A percentile compares a stretch with the other conserved stretches of the same genome.
These are phyloP conservation scores for Oscheius sp. DNA, from an alignment of 2,888 invertebrate genomes.

Conservation along the genomic window DNA sequence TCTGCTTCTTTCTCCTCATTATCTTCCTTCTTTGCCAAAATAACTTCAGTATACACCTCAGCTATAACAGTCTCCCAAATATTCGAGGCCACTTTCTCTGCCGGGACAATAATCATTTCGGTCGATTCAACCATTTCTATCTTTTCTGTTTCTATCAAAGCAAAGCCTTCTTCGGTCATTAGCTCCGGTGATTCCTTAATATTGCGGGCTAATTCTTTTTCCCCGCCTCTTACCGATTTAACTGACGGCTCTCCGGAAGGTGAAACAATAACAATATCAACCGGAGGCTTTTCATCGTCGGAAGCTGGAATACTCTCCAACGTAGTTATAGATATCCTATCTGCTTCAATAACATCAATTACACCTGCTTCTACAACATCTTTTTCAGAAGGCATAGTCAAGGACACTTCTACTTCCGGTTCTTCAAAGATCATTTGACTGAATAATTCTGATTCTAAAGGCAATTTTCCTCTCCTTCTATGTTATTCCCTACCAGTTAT, in stretches of 20 bases:
- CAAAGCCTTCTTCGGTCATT: slow-evolving; percentile 23
- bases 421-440: slow-evolving; percentile 56
- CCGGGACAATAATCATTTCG: neutral
- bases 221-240: neutral
- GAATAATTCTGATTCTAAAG: slow-evolving; percentile 50
- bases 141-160: neutral
- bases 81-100: neutral
- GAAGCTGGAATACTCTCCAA: slow-evolving; percentile 35
- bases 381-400: slow-evolving; percentile 37
- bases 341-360: slow-evolving; percentile 18
- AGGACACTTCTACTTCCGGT: slow-evolving; percentile 53
- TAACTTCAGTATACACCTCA: slow-evolving; percentile 15
- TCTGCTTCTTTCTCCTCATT: neutral
- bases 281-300: slow-evolving; percentile 15
- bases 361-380: slow-evolving; percentile 37
- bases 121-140: neutral
- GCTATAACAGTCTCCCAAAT: slow-evolving; percentile 25
- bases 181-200: neutral
- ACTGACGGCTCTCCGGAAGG: neutral
- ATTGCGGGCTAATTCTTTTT: neutral
- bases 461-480: neutral
- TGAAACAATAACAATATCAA: neutral
- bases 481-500: slow-evolving; percentile 47
- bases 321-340: slow-evolving; percentile 27
- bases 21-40: neutral